Evolutionary conservation across 1,140 invertebrate genomes (phyloP).

Genomic region (Zaprionus capensis): DNA sequence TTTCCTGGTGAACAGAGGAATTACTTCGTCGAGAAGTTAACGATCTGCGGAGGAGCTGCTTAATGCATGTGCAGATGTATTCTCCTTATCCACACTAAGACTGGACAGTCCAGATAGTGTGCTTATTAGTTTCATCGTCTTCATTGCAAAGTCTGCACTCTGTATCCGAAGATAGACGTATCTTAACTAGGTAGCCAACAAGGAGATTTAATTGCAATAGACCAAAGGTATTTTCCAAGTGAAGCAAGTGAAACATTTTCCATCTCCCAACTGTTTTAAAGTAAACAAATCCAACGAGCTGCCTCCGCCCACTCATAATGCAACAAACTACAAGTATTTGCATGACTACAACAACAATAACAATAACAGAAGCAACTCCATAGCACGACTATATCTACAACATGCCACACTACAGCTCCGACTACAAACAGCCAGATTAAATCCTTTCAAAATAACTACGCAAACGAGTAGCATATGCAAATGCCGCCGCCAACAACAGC

Average conservation of each 20-base stretch:
- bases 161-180: no score
- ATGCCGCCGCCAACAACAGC: conserved; percentile 36
- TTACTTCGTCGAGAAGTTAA: no score
- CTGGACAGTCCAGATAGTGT: no score
- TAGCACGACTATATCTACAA: conserved; percentile 7
- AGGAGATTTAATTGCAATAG: background rate
- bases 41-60: no score
- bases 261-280: conserved; percentile 34
- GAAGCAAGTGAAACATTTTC: conserved; percentile 25
- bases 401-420: conserved; percentile 23
- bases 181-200: no score
- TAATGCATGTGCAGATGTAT: no score
- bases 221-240: conserved; percentile 3
- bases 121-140: no score
- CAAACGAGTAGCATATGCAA: conserved; percentile 71
- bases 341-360: conserved; percentile 16
- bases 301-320: conserved; percentile 7
- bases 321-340: conserved; percentile 43
- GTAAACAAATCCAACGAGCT: conserved; percentile 25
- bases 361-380: conserved; percentile 6
- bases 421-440: conserved; percentile 69
- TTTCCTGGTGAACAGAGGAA: no score
- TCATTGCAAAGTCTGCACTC: no score
- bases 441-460: conserved; percentile 73
- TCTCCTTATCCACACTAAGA: no score